Conservation (phyloP, 37 sponge, comb jelly and placozoan genomes). For the Mnemiopsis leidyi region DNA sequence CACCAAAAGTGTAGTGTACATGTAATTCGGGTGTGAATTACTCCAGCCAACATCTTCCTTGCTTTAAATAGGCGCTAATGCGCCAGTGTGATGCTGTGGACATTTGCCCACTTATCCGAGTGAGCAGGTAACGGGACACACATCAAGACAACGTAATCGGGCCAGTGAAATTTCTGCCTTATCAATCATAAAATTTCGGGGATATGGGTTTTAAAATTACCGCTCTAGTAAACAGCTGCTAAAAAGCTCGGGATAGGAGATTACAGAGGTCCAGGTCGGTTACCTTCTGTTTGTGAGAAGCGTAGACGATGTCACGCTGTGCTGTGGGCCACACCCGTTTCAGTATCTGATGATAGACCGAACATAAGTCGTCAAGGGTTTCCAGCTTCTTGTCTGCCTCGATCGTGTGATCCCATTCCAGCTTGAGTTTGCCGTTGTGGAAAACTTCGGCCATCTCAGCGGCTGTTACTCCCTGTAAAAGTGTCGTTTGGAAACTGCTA, state of each 20-base stretch:
- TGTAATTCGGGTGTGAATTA: not conserved
- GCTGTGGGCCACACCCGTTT: constrained; percentile 60
- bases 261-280: too few species aligned
- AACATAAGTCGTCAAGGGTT: not conserved
- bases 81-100: too few species aligned
- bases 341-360: constrained; percentile 53
- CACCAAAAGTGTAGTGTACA: not conserved
- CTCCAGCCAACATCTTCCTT: not conserved
- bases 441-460: constrained; percentile 58
- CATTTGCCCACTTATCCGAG: too few species aligned
- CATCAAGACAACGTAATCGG: too few species aligned
- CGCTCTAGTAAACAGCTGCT: too few species aligned
- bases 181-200: too few species aligned
- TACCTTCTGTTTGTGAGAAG: constrained; percentile 49
- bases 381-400: constrained; percentile 57
- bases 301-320: constrained; percentile 31
- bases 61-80: not conserved
- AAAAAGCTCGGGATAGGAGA: too few species aligned
- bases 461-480: constrained; percentile 55
- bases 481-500: too few species aligned
- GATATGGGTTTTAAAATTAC: too few species aligned
- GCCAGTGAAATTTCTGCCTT: too few species aligned
- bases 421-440: constrained; percentile 3
- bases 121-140: too few species aligned
- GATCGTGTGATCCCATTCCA: constrained; percentile 59